Conservation (phyloP, 2,888 invertebrate species). For the Eupithecia dodoneata region DNA sequence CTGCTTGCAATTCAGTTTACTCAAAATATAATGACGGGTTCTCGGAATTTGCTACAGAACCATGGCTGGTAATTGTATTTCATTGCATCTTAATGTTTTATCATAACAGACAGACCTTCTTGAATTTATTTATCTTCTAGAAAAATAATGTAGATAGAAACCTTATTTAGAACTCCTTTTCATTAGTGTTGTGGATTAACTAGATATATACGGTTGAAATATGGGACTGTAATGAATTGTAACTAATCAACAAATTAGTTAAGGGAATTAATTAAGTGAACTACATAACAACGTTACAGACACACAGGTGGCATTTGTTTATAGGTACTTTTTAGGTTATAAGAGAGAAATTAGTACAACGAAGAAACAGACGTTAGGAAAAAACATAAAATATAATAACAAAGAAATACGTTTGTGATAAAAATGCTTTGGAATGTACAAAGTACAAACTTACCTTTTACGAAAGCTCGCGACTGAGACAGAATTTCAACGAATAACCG, state of each 20-base stretch:
- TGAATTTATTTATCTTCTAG: not conserved
- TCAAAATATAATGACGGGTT: not conserved
- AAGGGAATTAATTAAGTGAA: not conserved
- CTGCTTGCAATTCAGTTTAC: not conserved
- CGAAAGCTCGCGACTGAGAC: constrained; percentile 51
- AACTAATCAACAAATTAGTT: not conserved
- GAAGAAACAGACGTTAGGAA: not conserved
- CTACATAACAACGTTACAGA: not conserved
- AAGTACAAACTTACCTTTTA: constrained; percentile 40
- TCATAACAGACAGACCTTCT: not conserved
- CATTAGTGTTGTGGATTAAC: no score
- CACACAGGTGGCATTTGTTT: constrained; percentile 8
- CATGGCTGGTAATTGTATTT: not conserved
- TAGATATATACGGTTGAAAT: no score
- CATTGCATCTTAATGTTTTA: not conserved
- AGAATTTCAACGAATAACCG: constrained; percentile 36
- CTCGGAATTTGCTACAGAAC: not conserved
- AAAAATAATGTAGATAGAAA: no score
- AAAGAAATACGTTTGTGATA: constrained; percentile 31
- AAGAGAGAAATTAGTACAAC: not conserved
- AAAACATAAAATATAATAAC: not conserved
- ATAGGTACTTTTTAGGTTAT: constrained; percentile 8
- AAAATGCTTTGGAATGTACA: constrained; percentile 48
- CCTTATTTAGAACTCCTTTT: no score
- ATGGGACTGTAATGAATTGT: not conserved